Evolutionary conservation across 2,797 vertebrate genomes (phyloP).

Genomic region (Spheniscus humboldti): DNA sequence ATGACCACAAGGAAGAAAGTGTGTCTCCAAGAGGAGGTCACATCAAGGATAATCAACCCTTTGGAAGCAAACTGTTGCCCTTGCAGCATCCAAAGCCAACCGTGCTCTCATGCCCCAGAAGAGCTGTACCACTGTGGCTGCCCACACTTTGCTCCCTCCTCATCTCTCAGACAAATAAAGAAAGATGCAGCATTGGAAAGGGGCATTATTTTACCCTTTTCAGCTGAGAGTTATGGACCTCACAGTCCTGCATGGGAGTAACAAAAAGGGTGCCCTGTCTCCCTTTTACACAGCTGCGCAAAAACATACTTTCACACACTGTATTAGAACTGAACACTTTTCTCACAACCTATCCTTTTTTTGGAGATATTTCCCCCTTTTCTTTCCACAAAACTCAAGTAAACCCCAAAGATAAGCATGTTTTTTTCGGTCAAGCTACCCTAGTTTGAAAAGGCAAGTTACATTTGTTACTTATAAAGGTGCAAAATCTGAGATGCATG

Average conservation of each 20-base stretch:
- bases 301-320: not conserved
- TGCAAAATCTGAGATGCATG: not conserved
- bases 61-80: not conserved
- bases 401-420: not conserved
- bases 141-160: not conserved
- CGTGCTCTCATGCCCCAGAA: not conserved
- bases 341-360: not conserved
- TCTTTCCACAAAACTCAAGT: not conserved
- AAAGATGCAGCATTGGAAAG: not conserved
- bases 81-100: not conserved
- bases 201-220: not conserved
- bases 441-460: not conserved
- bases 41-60: not conserved
- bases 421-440: not conserved
- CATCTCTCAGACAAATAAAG: not conserved
- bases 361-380: not conserved
- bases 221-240: not conserved
- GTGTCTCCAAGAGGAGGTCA: not conserved
- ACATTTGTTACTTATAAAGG: not conserved
- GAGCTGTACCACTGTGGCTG: not conserved
- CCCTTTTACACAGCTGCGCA: rapidly evolving
- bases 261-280: not conserved
- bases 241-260: not conserved
- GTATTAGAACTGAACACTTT: not conserved
- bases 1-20: not conserved